Evolutionary conservation across 2,888 invertebrate genomes (phyloP).

Genomic region (Hartigia nigra): DNA sequence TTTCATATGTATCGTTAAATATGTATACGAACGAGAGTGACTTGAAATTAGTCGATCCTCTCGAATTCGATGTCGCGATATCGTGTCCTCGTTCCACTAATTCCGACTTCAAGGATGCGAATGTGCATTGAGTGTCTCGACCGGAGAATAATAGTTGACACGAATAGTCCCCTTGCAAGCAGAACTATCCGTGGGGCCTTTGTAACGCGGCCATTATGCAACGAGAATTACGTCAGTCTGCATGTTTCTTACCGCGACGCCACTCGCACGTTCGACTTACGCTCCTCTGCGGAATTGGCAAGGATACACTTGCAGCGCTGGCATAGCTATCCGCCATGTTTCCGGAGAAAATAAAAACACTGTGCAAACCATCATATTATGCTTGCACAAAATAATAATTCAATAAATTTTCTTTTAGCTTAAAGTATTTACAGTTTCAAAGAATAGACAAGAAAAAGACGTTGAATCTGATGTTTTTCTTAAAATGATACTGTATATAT

Average conservation of each 20-base stretch:
- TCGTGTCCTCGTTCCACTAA: constrained; percentile 59
- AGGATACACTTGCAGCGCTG: neutral
- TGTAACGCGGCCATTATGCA: constrained; percentile 37
- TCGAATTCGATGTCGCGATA: neutral
- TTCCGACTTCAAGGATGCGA: constrained; percentile 58
- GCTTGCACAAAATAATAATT: neutral
- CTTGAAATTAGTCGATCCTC: neutral
- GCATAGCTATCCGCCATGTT: neutral
- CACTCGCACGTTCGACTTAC: constrained; percentile 3
- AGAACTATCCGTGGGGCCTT: constrained; percentile 23
- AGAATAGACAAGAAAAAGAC: neutral
- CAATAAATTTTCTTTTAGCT: neutral
- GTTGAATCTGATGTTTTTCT: neutral
- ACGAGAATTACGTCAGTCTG: constrained; percentile 38
- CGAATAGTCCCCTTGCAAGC: constrained; percentile 37
- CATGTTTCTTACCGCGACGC: constrained; percentile 1
- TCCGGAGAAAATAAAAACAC: neutral
- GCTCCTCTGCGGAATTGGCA: neutral
- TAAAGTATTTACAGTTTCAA: neutral
- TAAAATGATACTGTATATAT: no score
- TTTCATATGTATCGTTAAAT: neutral
- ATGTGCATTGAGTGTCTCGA: constrained; percentile 32
- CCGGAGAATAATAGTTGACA: constrained; percentile 51
- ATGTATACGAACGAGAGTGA: neutral
- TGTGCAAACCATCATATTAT: neutral